These are phyloP conservation scores for Aphrophora alni DNA, from an alignment of 2,888 invertebrate genomes.

Conservation along the genomic window DNA sequence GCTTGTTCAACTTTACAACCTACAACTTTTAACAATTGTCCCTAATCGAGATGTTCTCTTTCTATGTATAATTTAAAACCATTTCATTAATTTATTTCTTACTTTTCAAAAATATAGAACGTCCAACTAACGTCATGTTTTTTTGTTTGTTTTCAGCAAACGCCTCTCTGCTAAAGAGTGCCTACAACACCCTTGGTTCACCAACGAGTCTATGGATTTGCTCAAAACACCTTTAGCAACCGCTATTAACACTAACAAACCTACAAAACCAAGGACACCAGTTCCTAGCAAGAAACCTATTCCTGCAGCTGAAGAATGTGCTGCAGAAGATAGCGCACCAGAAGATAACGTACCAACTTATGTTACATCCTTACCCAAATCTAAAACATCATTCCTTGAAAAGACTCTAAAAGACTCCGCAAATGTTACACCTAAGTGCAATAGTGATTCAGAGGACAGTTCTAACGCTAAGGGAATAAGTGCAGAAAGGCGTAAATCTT, in stretches of 20 bases:
- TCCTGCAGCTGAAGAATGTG: constrained; percentile 32
- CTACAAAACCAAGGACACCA: constrained; percentile 44
- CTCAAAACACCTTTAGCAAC: constrained; percentile 33
- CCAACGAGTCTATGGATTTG: constrained; percentile 48
- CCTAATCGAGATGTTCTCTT: too few species aligned
- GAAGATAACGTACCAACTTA: not conserved
- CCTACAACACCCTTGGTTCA: constrained; percentile 89
- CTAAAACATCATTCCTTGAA: not conserved
- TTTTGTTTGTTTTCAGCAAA: constrained; percentile 67
- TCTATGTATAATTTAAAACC: too few species aligned
- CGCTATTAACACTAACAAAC: constrained; percentile 43
- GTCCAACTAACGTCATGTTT: too few species aligned
- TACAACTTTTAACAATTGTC: too few species aligned
- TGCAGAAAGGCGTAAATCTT: constrained; percentile 57
- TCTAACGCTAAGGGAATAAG: constrained; percentile 54
- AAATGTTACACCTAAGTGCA: constrained; percentile 19
- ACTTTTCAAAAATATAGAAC: too few species aligned
- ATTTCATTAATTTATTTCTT: too few species aligned
- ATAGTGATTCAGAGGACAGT: constrained; percentile 16
- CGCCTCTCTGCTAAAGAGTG: constrained; percentile 89
- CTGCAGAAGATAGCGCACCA: not conserved
- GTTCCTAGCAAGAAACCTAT: constrained; percentile 39
- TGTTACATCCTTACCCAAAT: constrained; percentile 7
- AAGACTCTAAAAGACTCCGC: not conserved
- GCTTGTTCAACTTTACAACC: too few species aligned